These are phyloP conservation scores for Arenaria interpres DNA, from an alignment of 2,113 vertebrate genomes.

Conservation along the genomic window DNA sequence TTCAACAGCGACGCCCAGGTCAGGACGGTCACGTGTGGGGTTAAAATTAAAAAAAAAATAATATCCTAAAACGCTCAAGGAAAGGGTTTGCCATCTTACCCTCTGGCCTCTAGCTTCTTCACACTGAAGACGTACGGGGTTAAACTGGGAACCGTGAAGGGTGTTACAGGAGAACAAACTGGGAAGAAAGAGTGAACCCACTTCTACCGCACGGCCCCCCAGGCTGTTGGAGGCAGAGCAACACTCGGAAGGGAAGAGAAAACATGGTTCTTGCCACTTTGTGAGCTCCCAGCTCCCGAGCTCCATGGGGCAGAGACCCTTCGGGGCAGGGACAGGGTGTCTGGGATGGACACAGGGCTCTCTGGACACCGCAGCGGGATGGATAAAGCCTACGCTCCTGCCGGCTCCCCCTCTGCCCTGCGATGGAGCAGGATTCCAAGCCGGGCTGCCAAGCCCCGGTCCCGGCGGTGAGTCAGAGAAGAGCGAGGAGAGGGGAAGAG, in stretches of 20 bases:
- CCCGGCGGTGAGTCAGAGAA: background rate
- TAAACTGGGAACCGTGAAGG: background rate
- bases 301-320: background rate
- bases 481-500: background rate
- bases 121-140: background rate
- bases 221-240: background rate
- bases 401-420: background rate
- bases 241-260: background rate
- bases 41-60: background rate
- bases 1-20: background rate
- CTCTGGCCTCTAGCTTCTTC: background rate
- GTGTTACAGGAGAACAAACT: background rate
- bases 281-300: background rate
- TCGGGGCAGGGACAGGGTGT: background rate
- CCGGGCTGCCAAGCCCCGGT: background rate
- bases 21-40: background rate
- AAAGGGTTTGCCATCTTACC: background rate
- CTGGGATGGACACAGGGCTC: background rate
- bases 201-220: background rate
- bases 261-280: fast-evolving
- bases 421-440: background rate
- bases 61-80: background rate
- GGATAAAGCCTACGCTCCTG: background rate
- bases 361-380: background rate
- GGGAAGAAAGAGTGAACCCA: background rate